Conservation (phyloP, 2,113 vertebrate genomes). For the Pao palembangensis region DNA sequence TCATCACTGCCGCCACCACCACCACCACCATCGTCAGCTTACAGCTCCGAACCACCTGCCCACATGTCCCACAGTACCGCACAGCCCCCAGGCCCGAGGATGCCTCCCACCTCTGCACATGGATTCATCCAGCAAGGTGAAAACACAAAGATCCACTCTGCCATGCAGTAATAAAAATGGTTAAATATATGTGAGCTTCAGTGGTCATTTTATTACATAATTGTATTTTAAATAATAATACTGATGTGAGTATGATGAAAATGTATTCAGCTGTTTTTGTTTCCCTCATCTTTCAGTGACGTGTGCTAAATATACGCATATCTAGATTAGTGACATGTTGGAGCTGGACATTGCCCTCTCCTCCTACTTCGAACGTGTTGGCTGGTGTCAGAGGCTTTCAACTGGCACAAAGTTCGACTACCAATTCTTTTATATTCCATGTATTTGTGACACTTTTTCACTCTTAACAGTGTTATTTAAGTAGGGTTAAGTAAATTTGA, state of each 20-base stretch:
- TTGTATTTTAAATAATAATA: background rate
- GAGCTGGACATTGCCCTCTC: slow-evolving; percentile 69
- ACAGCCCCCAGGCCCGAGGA: slow-evolving; percentile 68
- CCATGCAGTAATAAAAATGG: background rate
- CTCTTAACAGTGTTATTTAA: background rate
- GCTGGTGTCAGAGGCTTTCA: slow-evolving; percentile 14
- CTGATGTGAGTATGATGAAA: too few species aligned
- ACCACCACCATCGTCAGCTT: slow-evolving; percentile 53
- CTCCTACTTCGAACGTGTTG: slow-evolving; percentile 30
- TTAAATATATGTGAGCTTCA: too few species aligned
- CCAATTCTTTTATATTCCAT: background rate
- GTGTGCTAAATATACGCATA: slow-evolving; percentile 31
- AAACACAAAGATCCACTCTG: background rate
- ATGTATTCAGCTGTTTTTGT: too few species aligned
- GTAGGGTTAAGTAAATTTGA: too few species aligned
- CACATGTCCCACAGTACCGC: slow-evolving; percentile 73
- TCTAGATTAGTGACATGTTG: slow-evolving; percentile 58
- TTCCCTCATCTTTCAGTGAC: slow-evolving; percentile 8
- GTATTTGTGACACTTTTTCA: background rate
- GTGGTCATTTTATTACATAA: too few species aligned
- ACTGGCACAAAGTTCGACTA: slow-evolving; percentile 53
- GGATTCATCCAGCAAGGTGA: slow-evolving; percentile 62
- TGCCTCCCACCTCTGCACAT: slow-evolving; percentile 50
- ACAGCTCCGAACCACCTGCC: slow-evolving; percentile 69
- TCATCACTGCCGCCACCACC: slow-evolving; percentile 53